Conservation (phyloP, 2,113 vertebrate species). For the Meriones unguiculatus region DNA sequence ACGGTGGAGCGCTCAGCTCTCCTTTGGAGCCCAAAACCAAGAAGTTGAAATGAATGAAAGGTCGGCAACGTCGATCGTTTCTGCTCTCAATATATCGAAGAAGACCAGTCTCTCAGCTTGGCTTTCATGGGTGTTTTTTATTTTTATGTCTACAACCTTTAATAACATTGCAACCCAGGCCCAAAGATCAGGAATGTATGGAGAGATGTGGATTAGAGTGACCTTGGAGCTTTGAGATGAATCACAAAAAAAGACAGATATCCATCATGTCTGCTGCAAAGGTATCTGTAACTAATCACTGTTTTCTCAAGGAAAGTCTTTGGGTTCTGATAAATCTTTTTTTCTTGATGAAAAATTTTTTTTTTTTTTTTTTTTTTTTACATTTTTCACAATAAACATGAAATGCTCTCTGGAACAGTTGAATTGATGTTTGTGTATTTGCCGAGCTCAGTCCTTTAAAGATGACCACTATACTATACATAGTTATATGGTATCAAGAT, state of each 20-base stretch:
- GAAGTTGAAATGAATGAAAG: conserved; percentile 57
- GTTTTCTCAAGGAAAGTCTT: conserved; percentile 44
- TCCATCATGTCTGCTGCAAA: neutral
- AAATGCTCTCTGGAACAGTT: conserved; percentile 21
- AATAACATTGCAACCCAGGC: neutral
- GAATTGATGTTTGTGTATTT: conserved; percentile 17
- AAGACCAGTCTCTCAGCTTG: neutral
- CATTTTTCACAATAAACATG: conserved; percentile 70
- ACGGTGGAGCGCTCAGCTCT: neutral
- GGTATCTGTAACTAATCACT: neutral
- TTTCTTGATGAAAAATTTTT: conserved; percentile 57
- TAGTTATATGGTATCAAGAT: neutral
- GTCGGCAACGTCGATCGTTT: neutral
- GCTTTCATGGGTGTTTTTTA: conserved; percentile 27
- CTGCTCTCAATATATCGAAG: neutral
- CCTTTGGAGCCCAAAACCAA: neutral
- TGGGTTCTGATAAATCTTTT: conserved; percentile 42
- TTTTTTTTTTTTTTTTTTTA: conserved; percentile 57
- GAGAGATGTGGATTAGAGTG: neutral
- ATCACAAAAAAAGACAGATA: neutral
- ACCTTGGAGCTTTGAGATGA: neutral
- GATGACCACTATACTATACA: neutral
- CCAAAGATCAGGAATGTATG: neutral
- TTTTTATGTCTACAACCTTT: conserved; percentile 34
- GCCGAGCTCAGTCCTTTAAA: neutral